phyloP scores from a whole-genome alignment of 1,140 invertebrate genomes.

The Fopius arisanus region DNA sequence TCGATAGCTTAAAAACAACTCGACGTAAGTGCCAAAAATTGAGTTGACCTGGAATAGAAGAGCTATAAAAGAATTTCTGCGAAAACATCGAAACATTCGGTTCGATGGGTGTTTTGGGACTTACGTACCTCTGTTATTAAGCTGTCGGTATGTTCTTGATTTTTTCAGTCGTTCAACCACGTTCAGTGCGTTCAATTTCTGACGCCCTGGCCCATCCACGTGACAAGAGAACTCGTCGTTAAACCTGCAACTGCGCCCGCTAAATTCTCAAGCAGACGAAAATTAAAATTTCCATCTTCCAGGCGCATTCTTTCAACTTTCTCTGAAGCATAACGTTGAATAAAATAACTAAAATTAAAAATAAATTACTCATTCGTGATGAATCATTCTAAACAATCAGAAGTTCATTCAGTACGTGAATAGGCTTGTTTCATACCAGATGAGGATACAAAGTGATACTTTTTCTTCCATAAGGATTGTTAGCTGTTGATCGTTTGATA shows the following conservation, averaged over 20 bases:
- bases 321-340: neutral
- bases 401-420: neutral
- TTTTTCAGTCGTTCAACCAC: constrained; percentile 70
- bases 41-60: too few species aligned
- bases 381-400: neutral
- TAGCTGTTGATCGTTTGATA: neutral
- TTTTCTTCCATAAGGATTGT: neutral
- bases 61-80: too few species aligned
- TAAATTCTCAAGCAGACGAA: constrained; percentile 44
- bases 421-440: neutral
- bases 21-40: too few species aligned
- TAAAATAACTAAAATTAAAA: neutral
- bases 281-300: neutral
- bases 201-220: constrained; percentile 59
- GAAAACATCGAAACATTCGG: too few species aligned
- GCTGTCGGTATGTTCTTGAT: neutral
- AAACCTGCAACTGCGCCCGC: constrained; percentile 70
- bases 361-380: neutral
- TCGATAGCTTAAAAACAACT: too few species aligned
- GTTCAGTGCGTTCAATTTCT: constrained; percentile 68
- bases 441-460: constrained; percentile 14
- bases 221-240: constrained; percentile 70
- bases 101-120: neutral
- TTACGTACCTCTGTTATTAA: neutral
- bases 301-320: neutral